Conservation (phyloP, 2,113 vertebrate genomes). For the Astur gentilis region DNA sequence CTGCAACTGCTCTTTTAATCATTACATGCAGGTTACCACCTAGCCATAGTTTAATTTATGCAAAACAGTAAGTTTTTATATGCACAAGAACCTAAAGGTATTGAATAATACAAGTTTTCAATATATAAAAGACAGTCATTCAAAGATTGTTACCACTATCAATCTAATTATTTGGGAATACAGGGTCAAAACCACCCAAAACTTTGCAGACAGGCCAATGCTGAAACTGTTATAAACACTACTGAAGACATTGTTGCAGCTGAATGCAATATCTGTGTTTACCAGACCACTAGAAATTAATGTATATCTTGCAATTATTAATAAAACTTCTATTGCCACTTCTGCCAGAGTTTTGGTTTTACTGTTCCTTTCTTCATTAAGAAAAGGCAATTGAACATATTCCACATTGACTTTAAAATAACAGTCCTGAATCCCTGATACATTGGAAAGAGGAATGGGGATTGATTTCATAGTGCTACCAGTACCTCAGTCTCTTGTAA, state of each 20-base stretch:
- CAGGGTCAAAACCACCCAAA: not conserved
- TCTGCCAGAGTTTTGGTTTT: not conserved
- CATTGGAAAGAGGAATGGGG: not conserved
- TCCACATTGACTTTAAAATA: not conserved
- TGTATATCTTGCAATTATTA: not conserved
- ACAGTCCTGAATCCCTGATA: no score
- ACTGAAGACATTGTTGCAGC: not conserved
- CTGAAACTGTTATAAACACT: not conserved
- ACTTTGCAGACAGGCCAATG: not conserved
- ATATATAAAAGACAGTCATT: not conserved
- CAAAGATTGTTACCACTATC: not conserved
- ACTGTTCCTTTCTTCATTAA: not conserved
- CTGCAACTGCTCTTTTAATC: not conserved
- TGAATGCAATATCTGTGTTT: not conserved
- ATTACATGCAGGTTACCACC: not conserved
- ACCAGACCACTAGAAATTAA: not conserved
- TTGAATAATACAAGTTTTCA: not conserved
- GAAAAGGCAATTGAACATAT: not conserved
- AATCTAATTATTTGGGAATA: not conserved
- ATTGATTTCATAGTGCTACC: not conserved
- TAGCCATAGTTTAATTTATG: not conserved
- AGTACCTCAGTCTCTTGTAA: not conserved
- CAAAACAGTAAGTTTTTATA: not conserved
- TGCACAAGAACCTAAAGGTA: not conserved
- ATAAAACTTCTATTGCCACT: not conserved